phyloP scores from a whole-genome alignment of 2,797 vertebrate genomes.

The Phalanger gymnotis region DNA sequence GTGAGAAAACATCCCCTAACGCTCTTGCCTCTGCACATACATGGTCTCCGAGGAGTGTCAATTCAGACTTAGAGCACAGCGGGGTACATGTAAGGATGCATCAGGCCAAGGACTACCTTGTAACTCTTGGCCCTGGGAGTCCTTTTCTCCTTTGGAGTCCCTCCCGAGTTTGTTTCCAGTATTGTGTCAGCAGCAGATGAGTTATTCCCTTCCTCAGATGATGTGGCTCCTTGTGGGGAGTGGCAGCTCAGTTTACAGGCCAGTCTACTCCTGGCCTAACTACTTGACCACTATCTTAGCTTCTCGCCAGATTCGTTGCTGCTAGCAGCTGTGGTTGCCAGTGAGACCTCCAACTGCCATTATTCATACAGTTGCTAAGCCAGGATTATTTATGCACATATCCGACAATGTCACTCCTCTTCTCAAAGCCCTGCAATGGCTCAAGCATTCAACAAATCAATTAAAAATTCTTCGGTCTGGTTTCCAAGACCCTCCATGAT shows the following conservation, averaged over 20 bases:
- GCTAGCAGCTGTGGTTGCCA: neutral
- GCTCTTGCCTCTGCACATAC: neutral
- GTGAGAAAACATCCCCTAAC: neutral
- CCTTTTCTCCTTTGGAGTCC: neutral
- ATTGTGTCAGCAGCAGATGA: too few species aligned
- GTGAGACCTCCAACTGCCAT: neutral
- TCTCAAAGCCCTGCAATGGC: neutral
- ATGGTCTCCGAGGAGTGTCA: neutral
- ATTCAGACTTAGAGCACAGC: neutral
- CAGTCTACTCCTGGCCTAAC: neutral
- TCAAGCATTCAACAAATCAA: neutral
- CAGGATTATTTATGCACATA: neutral
- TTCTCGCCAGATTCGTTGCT: neutral
- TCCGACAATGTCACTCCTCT: neutral
- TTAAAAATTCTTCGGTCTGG: neutral
- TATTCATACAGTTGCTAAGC: neutral
- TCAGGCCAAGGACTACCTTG: neutral
- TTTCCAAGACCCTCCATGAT: neutral
- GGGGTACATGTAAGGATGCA: neutral
- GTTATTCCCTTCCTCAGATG: too few species aligned
- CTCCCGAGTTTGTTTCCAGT: too few species aligned
- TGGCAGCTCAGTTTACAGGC: neutral
- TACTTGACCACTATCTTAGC: neutral
- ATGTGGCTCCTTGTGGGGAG: neutral
- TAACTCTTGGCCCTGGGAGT: neutral